These are phyloP conservation scores for Cololabis saira DNA, from an alignment of 2,113 vertebrate species.

Conservation along the genomic window DNA sequence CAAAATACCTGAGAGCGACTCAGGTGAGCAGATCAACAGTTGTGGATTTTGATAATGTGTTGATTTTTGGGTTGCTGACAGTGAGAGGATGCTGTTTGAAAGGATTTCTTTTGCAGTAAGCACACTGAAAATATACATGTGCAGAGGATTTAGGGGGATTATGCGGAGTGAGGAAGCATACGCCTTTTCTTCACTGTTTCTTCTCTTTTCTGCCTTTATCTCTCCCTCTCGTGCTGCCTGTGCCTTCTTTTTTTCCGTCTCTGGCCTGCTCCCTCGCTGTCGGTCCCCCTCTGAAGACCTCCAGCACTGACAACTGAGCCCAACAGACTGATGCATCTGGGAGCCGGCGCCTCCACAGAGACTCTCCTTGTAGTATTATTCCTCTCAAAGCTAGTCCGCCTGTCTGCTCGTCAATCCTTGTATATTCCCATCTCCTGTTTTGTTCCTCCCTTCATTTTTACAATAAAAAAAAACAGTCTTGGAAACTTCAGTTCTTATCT, in stretches of 20 bases:
- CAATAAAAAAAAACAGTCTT: conserved; percentile 33
- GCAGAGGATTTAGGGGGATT: conserved; percentile 7
- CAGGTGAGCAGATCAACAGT: neutral
- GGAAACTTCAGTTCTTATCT: conserved; percentile 59
- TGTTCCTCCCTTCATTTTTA: conserved; percentile 32
- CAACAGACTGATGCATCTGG: conserved; percentile 38
- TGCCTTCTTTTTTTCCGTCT: neutral
- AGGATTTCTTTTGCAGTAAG: neutral
- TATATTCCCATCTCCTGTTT: conserved; percentile 35
- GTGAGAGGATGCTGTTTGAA: neutral
- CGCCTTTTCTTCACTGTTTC: conserved; percentile 6
- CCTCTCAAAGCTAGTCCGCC: conserved; percentile 14
- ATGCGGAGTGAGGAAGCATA: conserved; percentile 1
- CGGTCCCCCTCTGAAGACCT: conserved; percentile 30
- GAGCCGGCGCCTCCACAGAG: conserved; percentile 36
- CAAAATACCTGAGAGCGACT: neutral
- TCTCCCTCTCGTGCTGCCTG: conserved; percentile 5
- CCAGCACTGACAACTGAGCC: conserved; percentile 47
- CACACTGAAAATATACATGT: neutral
- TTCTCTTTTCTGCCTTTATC: conserved; percentile 8
- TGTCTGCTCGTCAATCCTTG: conserved; percentile 29
- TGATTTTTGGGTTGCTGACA: neutral
- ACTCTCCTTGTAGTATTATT: conserved; percentile 33
- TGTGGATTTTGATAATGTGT: neutral
- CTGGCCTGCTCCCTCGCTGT: neutral